A percentile compares a stretch with the other conserved stretches of the same genome.
Conservation (phyloP, 2,113 vertebrate genomes). For the Dolichotis patagonum region DNA sequence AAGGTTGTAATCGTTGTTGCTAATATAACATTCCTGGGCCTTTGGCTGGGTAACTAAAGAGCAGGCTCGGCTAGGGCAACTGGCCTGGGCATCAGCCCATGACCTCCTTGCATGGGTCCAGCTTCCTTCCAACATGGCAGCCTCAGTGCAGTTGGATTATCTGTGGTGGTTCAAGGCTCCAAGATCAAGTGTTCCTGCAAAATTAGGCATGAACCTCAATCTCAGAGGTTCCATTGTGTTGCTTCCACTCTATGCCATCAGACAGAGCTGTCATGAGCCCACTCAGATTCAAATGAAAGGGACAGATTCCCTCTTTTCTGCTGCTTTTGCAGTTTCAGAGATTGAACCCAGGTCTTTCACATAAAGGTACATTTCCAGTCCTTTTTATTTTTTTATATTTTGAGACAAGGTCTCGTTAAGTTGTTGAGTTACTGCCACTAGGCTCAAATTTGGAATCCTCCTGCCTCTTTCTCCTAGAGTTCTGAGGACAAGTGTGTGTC, state of each 20-base stretch:
- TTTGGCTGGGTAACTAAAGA: neutral
- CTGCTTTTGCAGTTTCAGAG: neutral
- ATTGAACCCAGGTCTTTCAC: neutral
- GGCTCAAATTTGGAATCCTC: neutral
- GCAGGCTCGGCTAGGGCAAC: neutral
- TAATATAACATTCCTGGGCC: neutral
- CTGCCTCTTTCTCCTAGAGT: neutral
- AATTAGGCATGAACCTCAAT: neutral
- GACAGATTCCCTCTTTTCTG: neutral
- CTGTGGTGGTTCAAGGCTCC: neutral
- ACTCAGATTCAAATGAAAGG: neutral
- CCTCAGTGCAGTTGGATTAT: neutral
- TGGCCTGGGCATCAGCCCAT: neutral
- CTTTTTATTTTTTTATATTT: neutral
- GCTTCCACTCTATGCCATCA: accelerated
- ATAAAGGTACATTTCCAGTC: neutral
- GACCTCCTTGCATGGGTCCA: neutral
- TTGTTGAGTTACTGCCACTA: neutral
- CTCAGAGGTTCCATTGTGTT: neutral
- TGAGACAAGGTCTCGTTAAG: neutral
- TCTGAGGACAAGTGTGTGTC: neutral
- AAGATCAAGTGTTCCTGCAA: neutral
- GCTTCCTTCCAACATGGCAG: neutral
- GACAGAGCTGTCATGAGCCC: neutral
- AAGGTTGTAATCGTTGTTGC: neutral